Percentiles rank a stretch among this genome's conserved stretches.
Conservation (phyloP, 2,888 invertebrate species). For the Anthophora plumipes region DNA sequence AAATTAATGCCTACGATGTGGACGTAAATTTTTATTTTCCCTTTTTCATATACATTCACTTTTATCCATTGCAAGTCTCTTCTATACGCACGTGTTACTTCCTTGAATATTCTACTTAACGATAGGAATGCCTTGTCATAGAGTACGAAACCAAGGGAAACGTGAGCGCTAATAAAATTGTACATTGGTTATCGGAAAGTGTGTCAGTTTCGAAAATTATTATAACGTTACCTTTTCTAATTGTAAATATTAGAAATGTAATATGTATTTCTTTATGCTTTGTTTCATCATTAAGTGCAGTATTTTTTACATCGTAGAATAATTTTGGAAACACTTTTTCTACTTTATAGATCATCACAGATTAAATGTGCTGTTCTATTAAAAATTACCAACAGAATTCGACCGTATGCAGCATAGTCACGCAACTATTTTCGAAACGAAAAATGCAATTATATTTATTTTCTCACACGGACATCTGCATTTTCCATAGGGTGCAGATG, state of each 20-base stretch:
- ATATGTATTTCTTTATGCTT: too few relatives aligned
- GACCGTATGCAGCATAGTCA: not conserved
- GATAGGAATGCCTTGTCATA: not conserved
- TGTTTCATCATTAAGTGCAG: not conserved
- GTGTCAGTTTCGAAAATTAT: not conserved
- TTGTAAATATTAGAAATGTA: not conserved
- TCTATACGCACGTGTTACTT: not conserved
- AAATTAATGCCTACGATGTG: slow-evolving; percentile 15
- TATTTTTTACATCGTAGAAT: not conserved
- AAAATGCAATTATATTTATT: not conserved
- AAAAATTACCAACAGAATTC: not conserved
- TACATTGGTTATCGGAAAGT: not conserved
- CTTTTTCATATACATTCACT: not conserved
- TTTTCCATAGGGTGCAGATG: slow-evolving; percentile 51
- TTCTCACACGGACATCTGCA: slow-evolving; percentile 25
- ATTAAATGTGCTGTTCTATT: not conserved
- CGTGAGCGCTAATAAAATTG: not conserved
- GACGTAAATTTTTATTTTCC: slow-evolving; percentile 9
- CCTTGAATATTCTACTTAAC: not conserved
- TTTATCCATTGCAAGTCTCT: not conserved
- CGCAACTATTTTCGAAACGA: not conserved
- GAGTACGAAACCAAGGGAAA: not conserved
- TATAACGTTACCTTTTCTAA: not conserved
- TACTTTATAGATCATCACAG: not conserved
- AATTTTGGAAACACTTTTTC: not conserved